These are phyloP conservation scores for Lophotis ruficrista DNA, from an alignment of 2,113 vertebrate species.

Conservation along the genomic window DNA sequence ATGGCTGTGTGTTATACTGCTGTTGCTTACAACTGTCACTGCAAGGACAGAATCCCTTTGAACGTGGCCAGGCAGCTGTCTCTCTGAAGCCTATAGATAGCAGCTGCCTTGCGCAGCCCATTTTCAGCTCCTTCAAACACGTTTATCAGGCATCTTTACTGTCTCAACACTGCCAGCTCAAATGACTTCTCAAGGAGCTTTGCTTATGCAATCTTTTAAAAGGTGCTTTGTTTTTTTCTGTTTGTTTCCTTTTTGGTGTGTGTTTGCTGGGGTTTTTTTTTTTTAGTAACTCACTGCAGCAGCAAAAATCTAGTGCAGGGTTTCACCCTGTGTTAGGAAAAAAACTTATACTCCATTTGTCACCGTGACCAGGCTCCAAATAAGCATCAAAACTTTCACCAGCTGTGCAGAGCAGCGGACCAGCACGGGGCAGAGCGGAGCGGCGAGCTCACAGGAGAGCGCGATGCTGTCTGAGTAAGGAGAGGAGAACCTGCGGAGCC, in stretches of 20 bases:
- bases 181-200: conserved; percentile 61
- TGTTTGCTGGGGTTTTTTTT: background rate
- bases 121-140: conserved; percentile 63
- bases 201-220: conserved; percentile 50
- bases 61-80: conserved; percentile 52
- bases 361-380: conserved; percentile 2
- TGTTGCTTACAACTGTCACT: conserved; percentile 41
- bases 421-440: background rate
- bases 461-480: background rate
- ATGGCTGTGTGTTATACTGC: background rate
- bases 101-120: conserved; percentile 54
- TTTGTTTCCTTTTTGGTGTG: background rate
- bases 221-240: conserved; percentile 18
- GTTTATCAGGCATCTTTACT: conserved; percentile 61
- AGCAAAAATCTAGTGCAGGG: conserved; percentile 43
- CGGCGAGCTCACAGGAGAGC: background rate
- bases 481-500: conserved; percentile 16
- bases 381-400: conserved; percentile 22
- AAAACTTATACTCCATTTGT: background rate
- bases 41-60: conserved; percentile 34
- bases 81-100: conserved; percentile 55
- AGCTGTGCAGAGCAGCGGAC: conserved; percentile 14
- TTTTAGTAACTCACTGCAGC: conserved; percentile 17
- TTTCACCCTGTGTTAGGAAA: background rate
- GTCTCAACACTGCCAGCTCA: conserved; percentile 60